Evolutionary conservation across 2,888 invertebrate species (phyloP).

Genomic region (Caenorhabditis wallacei): DNA sequence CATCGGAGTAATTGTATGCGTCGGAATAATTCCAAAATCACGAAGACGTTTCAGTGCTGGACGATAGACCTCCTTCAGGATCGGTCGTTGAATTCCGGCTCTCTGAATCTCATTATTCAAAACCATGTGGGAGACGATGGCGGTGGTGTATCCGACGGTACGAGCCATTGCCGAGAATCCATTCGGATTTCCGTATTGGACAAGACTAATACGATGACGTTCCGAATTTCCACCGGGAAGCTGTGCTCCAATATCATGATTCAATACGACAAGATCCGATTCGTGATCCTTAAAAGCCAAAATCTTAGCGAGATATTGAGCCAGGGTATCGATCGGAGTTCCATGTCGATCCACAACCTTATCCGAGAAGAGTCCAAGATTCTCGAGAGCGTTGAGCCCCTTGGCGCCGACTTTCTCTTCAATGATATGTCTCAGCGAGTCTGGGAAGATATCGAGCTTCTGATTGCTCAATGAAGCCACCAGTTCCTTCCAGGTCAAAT

Average conservation of each 20-base stretch:
- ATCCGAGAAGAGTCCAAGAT: conserved; percentile 91
- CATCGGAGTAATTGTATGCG: conserved; percentile 72
- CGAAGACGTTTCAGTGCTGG: conserved; percentile 93
- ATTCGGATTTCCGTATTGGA: conserved; percentile 89
- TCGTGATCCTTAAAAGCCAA: conserved; percentile 87
- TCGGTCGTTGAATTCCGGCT: conserved; percentile 93
- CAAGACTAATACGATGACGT: conserved; percentile 89
- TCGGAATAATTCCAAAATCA: conserved; percentile 81
- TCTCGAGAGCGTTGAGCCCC: conserved; percentile 71
- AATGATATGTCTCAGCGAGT: conserved; percentile 92
- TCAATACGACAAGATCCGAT: conserved; percentile 94
- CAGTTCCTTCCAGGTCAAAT: conserved; percentile 95
- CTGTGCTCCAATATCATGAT: conserved; percentile 93
- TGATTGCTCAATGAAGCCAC: conserved; percentile 92
- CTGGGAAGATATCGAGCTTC: conserved; percentile 92
- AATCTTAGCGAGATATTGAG: conserved; percentile 87
- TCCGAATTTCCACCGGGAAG: conserved; percentile 91
- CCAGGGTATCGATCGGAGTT: conserved; percentile 94
- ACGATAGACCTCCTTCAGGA: conserved; percentile 92
- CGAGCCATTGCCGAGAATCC: conserved; percentile 95
- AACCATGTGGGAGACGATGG: conserved; percentile 97
- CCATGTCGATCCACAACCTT: conserved; percentile 89
- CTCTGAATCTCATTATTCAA: conserved; percentile 98
- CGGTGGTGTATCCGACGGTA: conserved; percentile 94
- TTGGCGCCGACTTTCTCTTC: conserved; percentile 88